These are phyloP conservation scores for Mellilla xanthometata DNA, from an alignment of 2,888 invertebrate genomes.

Conservation along the genomic window DNA sequence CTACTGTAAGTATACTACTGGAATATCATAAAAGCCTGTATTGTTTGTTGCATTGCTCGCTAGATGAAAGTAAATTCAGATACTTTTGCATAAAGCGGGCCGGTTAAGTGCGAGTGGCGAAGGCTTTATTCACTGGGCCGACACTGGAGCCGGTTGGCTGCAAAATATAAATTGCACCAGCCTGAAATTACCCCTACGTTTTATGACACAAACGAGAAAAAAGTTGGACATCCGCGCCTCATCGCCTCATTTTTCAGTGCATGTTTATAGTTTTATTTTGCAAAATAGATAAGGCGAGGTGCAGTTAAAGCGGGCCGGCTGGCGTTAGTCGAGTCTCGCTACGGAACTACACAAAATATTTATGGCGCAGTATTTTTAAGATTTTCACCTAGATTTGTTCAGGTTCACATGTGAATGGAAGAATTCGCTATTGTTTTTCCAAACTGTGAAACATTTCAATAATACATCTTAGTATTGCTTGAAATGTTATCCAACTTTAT, in stretches of 20 bases:
- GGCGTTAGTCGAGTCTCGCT: conserved; percentile 9
- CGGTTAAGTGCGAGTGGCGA: conserved; percentile 45
- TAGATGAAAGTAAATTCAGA: conserved; percentile 41
- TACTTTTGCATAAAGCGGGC: conserved; percentile 35
- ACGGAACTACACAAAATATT: conserved; percentile 16
- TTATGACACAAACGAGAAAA: conserved; percentile 63
- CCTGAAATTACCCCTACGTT: conserved; percentile 65
- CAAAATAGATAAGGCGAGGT: conserved; percentile 29
- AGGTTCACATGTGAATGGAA: conserved; percentile 2
- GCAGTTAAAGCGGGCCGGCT: conserved; percentile 17
- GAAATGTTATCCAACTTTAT: no score
- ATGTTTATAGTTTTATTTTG: conserved; percentile 37
- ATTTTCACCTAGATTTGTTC: conserved; percentile 11
- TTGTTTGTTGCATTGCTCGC: conserved; percentile 29
- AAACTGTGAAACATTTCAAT: background rate
- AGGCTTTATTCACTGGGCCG: conserved; percentile 56
- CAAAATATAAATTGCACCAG: conserved; percentile 66
- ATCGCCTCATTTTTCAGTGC: conserved; percentile 43
- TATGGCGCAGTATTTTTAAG: conserved; percentile 12
- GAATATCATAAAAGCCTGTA: conserved; percentile 19
- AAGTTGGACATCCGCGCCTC: conserved; percentile 51
- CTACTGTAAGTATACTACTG: background rate
- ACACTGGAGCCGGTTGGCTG: conserved; percentile 52
- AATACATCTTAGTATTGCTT: background rate
- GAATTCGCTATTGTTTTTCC: background rate